Conservation (phyloP, 1,140 invertebrate species). For the Bombyx mori region DNA sequence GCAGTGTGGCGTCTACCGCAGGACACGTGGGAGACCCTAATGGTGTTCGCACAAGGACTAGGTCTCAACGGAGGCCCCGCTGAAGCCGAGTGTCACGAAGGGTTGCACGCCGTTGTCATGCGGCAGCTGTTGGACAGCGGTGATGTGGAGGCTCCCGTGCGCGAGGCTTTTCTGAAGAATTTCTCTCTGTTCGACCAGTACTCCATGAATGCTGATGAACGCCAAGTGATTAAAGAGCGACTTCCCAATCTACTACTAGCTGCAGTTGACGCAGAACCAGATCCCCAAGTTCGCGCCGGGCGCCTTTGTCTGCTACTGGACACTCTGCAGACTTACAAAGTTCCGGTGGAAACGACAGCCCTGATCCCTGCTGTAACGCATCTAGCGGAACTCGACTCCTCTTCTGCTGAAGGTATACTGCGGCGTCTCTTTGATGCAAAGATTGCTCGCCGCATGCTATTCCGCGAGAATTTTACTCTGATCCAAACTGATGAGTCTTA, state of each 20-base stretch:
- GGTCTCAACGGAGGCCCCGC: slow-evolving; percentile 29
- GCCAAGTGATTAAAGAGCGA: background rate
- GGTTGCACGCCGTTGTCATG: slow-evolving; percentile 39
- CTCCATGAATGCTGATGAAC: slow-evolving; percentile 26
- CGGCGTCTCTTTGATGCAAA: slow-evolving; percentile 19
- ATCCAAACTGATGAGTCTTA: slow-evolving; percentile 29
- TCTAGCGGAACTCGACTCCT: slow-evolving; percentile 15
- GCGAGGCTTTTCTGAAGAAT: slow-evolving; percentile 22
- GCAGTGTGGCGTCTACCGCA: slow-evolving; percentile 33
- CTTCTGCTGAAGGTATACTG: slow-evolving; percentile 4
- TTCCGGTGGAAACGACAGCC: slow-evolving; percentile 4
- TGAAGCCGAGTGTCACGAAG: slow-evolving; percentile 29
- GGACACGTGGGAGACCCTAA: slow-evolving; percentile 28
- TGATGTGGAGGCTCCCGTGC: slow-evolving; percentile 10
- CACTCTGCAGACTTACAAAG: background rate
- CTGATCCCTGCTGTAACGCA: slow-evolving; percentile 11
- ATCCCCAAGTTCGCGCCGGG: slow-evolving; percentile 1
- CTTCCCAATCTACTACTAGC: slow-evolving; percentile 20
- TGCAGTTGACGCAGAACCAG: background rate
- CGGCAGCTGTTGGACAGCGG: slow-evolving; percentile 22
- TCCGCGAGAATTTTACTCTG: slow-evolving; percentile 23
- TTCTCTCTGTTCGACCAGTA: slow-evolving; percentile 38
- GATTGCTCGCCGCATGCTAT: slow-evolving; percentile 28
- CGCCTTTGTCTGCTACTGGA: slow-evolving; percentile 1
- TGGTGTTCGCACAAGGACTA: slow-evolving; percentile 30